phyloP scores from a whole-genome alignment of 1,140 invertebrate species.

The Drosophila bifasciata region DNA sequence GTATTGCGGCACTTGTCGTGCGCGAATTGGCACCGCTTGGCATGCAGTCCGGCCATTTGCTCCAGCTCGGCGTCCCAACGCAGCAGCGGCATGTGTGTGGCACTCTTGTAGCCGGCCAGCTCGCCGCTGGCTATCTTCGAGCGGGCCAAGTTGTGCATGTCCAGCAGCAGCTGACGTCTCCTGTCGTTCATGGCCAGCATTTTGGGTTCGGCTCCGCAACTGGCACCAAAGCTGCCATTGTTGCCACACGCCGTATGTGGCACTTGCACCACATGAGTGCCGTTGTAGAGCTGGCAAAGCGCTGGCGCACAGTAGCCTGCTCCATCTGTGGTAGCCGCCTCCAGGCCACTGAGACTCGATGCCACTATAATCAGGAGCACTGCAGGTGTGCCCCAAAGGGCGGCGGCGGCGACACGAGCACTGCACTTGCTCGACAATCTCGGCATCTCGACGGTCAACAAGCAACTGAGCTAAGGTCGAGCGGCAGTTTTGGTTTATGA shows the following conservation, averaged over 20 bases:
- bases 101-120: constrained; percentile 59
- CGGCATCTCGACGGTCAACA: constrained; percentile 52
- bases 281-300: constrained; percentile 69
- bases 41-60: constrained; percentile 69
- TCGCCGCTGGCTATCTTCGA: constrained; percentile 62
- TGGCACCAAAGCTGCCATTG: constrained; percentile 54
- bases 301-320: constrained; percentile 51
- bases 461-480: constrained; percentile 49
- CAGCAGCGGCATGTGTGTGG: constrained; percentile 68
- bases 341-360: not conserved
- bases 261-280: constrained; percentile 59
- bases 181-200: constrained; percentile 71
- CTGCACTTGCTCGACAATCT: constrained; percentile 63
- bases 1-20: constrained; percentile 79
- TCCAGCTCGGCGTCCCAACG: constrained; percentile 78
- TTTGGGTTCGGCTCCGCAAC: constrained; percentile 64
- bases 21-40: constrained; percentile 65
- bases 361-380: constrained; percentile 38
- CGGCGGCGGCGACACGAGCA: constrained; percentile 1
- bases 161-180: constrained; percentile 66
- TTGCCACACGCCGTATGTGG: constrained; percentile 69
- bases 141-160: constrained; percentile 76
- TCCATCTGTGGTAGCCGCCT: not conserved
- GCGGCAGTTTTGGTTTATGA: constrained; percentile 57
- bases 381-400: constrained; percentile 23